These are phyloP conservation scores for Megalonaias nervosa DNA, from an alignment of 1,140 invertebrate species.

Conservation along the genomic window DNA sequence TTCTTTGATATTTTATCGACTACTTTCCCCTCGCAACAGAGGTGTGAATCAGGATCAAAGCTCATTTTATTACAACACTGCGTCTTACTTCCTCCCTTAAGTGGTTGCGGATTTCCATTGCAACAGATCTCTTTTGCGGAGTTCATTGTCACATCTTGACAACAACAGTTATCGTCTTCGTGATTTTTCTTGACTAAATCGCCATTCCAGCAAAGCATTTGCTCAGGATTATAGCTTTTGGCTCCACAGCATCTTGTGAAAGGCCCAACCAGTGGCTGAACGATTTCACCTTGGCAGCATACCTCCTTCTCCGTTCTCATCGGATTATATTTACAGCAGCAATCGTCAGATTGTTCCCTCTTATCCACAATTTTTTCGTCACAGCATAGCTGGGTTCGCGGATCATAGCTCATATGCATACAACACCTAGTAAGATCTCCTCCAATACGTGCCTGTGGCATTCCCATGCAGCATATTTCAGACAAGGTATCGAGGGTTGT, in stretches of 20 bases:
- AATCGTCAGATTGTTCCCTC: slow-evolving; percentile 12
- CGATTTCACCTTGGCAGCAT: slow-evolving; percentile 12
- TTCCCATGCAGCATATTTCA: slow-evolving; percentile 15
- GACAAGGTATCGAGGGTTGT: slow-evolving; percentile 7
- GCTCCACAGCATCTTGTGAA: slow-evolving; percentile 12
- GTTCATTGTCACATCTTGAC: slow-evolving; percentile 10
- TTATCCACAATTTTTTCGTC: neutral
- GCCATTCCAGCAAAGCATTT: slow-evolving; percentile 20
- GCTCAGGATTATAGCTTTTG: slow-evolving; percentile 1
- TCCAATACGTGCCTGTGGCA: neutral
- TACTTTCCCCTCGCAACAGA: slow-evolving; percentile 27
- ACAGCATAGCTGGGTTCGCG: neutral
- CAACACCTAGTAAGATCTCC: slow-evolving; percentile 18
- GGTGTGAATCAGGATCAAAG: slow-evolving; percentile 11
- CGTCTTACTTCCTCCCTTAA: neutral
- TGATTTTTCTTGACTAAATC: neutral
- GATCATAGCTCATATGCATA: slow-evolving; percentile 4
- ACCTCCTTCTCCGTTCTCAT: neutral
- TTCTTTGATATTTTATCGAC: neutral
- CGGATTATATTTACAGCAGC: slow-evolving; percentile 12
- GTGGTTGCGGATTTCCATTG: neutral
- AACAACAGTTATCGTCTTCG: slow-evolving; percentile 4
- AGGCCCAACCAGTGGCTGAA: neutral
- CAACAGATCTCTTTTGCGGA: slow-evolving; percentile 9
- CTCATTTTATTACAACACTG: slow-evolving; percentile 23